These are phyloP conservation scores for Anastatus disparis DNA, from an alignment of 1,140 invertebrate genomes.

Conservation along the genomic window DNA sequence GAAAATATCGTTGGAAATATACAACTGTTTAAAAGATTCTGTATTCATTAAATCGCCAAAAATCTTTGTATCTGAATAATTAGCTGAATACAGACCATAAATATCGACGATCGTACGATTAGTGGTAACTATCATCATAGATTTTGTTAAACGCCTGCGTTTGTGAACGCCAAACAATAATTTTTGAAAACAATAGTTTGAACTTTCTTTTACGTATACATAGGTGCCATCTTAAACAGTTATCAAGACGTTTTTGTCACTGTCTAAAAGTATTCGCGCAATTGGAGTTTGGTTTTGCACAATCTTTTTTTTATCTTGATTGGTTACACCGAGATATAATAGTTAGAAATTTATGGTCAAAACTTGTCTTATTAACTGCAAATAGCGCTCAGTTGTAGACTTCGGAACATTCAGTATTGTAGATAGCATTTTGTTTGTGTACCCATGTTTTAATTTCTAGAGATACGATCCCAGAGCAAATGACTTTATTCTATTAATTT, in stretches of 20 bases:
- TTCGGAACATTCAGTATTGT: background rate
- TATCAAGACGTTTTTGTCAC: background rate
- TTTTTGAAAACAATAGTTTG: background rate
- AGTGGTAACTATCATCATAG: background rate
- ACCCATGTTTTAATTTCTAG: background rate
- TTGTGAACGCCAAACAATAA: background rate
- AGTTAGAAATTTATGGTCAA: background rate
- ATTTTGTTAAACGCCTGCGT: background rate
- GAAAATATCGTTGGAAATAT: background rate
- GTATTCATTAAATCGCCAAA: background rate
- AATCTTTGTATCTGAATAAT: background rate
- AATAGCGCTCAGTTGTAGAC: background rate
- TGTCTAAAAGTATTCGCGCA: background rate
- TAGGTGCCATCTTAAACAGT: background rate
- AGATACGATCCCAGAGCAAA: background rate
- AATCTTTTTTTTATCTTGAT: no score
- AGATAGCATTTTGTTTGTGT: background rate
- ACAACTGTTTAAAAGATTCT: background rate
- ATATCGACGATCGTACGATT: background rate
- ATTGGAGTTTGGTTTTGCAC: background rate
- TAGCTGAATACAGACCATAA: background rate
- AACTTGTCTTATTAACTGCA: background rate
- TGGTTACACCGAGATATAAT: background rate
- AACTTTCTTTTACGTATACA: background rate
- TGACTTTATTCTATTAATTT: background rate